Conservation (phyloP, 2,113 vertebrate genomes). For the Pedionomus torquatus region DNA sequence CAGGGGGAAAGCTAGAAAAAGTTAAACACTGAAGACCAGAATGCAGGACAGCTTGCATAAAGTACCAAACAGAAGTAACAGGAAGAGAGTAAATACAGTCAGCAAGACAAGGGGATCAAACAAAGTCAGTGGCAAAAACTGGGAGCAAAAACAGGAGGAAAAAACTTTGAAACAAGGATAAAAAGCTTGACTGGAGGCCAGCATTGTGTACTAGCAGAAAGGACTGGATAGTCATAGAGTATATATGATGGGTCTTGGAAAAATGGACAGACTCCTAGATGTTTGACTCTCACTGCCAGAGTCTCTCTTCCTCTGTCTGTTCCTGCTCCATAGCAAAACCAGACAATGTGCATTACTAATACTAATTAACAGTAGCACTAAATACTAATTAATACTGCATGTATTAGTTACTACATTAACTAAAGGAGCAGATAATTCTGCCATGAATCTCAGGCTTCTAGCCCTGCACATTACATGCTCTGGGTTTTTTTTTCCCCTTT, state of each 20-base stretch:
- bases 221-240: neutral
- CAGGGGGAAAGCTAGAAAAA: neutral
- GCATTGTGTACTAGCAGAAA: neutral
- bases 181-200: neutral
- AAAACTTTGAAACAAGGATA: neutral
- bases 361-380: neutral
- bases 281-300: neutral
- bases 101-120: neutral
- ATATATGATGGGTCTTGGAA: accelerated
- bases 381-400: neutral
- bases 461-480: neutral
- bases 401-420: neutral
- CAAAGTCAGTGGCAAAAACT: neutral
- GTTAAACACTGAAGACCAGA: neutral
- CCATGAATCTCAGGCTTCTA: neutral
- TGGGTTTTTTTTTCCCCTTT: neutral
- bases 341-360: neutral
- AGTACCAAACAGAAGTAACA: neutral
- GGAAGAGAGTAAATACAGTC: neutral
- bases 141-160: neutral
- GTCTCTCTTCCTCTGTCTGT: neutral
- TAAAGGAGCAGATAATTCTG: neutral
- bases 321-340: neutral
- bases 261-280: neutral
- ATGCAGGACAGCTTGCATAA: neutral